Percentiles rank a stretch among this genome's conserved stretches.
These are phyloP conservation scores for Sciurus carolinensis DNA, from an alignment of 2,797 vertebrate species.

Conservation along the genomic window DNA sequence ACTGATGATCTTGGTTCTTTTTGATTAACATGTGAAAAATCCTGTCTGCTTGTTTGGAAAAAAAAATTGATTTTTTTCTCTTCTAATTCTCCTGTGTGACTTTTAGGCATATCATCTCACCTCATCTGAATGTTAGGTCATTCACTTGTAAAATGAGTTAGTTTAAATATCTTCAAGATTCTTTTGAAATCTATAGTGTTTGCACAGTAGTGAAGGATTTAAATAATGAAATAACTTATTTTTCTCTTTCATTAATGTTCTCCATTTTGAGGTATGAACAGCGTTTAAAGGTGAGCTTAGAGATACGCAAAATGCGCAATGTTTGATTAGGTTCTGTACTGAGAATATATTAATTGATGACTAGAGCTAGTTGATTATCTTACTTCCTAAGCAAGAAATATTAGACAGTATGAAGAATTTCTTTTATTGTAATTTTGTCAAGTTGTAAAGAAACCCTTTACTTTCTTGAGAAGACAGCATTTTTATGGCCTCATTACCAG, in stretches of 20 bases:
- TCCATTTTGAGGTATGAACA: constrained; percentile 43
- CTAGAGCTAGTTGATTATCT: constrained; percentile 8
- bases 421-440: constrained; percentile 45
- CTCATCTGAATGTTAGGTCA: not conserved
- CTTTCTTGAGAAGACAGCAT: not conserved
- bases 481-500: constrained; percentile 34
- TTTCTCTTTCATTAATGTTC: constrained; percentile 57
- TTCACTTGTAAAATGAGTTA: constrained; percentile 36
- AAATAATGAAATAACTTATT: constrained; percentile 64
- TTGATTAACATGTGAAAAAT: constrained; percentile 76
- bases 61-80: constrained; percentile 43
- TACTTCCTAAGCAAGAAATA: constrained; percentile 52
- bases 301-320: not conserved
- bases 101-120: constrained; percentile 49
- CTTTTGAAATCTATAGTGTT: constrained; percentile 50
- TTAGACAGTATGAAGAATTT: not conserved
- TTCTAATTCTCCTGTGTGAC: constrained; percentile 70
- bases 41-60: constrained; percentile 74
- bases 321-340: constrained; percentile 56
- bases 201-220: constrained; percentile 52
- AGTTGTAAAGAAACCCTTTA: constrained; percentile 54
- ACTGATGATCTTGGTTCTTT: constrained; percentile 79
- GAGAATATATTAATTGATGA: constrained; percentile 49
- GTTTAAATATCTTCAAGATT: not conserved
- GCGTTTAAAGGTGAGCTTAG: constrained; percentile 57